phyloP scores from a whole-genome alignment of 2,888 invertebrate species.

The Lymantria dispar region DNA sequence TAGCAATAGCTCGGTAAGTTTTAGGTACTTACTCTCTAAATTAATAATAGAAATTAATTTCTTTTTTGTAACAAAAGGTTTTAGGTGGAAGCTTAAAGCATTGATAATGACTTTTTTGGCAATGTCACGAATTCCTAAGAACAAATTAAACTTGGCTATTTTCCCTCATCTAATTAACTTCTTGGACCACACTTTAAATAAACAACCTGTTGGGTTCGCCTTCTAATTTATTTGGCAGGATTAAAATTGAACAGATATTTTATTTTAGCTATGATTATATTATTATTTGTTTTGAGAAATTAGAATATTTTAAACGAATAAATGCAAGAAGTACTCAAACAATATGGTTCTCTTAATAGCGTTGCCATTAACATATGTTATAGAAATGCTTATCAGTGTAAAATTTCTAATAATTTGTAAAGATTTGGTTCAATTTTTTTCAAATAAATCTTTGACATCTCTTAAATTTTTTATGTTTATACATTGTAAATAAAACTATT shows the following conservation, averaged over 20 bases:
- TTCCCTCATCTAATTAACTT: constrained; percentile 44
- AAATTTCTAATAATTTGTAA: too few relatives aligned
- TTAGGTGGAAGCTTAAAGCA: constrained; percentile 23
- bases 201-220: constrained; percentile 35
- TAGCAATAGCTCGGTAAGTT: neutral
- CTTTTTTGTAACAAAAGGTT: constrained; percentile 23
- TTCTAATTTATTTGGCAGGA: constrained; percentile 24
- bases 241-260: constrained; percentile 15
- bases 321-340: too few relatives aligned
- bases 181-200: constrained; percentile 37
- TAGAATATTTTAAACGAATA: too few relatives aligned
- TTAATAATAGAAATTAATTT: constrained; percentile 10
- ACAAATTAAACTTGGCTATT: constrained; percentile 44
- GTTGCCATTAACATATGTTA: too few relatives aligned
- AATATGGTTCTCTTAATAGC: too few relatives aligned
- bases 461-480: too few relatives aligned
- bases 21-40: neutral
- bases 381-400: too few relatives aligned
- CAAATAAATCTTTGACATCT: too few relatives aligned
- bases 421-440: too few relatives aligned
- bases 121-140: constrained; percentile 37
- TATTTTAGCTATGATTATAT: constrained; percentile 1
- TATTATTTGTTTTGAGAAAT: constrained; percentile 1
- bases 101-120: constrained; percentile 41
- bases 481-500: too few relatives aligned